Conservation (phyloP, 2,888 invertebrate species). For the Agonum fuliginosum region DNA sequence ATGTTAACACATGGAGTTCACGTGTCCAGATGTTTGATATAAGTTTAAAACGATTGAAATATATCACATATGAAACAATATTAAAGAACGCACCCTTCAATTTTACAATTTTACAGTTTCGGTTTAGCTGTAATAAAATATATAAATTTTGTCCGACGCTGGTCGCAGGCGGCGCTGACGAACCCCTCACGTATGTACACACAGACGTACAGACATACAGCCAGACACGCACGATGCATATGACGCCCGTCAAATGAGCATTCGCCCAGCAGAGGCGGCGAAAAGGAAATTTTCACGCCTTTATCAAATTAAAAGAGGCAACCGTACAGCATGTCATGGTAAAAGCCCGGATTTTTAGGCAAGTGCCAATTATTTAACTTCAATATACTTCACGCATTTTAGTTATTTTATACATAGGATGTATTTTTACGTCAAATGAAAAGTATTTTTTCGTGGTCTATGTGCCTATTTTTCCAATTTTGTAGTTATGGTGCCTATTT, state of each 20-base stretch:
- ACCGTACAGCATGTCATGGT: too few species aligned
- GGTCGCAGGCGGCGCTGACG: constrained; percentile 43
- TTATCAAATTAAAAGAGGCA: too few species aligned
- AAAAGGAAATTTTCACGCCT: neutral
- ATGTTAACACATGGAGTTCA: neutral
- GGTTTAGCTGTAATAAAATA: constrained; percentile 55
- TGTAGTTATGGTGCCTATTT: too few species aligned
- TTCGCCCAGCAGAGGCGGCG: constrained; percentile 10
- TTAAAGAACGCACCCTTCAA: constrained; percentile 65
- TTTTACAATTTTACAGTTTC: constrained; percentile 52
- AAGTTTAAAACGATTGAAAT: constrained; percentile 60
- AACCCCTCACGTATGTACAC: constrained; percentile 41
- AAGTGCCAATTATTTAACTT: too few species aligned
- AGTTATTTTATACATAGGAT: too few species aligned
- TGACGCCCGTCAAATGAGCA: constrained; percentile 34
- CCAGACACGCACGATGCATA: constrained; percentile 16
- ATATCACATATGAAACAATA: constrained; percentile 66
- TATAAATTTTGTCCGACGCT: constrained; percentile 54
- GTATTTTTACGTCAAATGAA: too few species aligned
- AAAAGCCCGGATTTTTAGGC: too few species aligned
- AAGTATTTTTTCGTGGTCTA: too few species aligned
- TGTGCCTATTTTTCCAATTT: too few species aligned
- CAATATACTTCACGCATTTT: too few species aligned
- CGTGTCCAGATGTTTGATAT: constrained; percentile 24
- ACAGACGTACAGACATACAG: constrained; percentile 24